Percentiles rank a stretch among this genome's conserved stretches.
Conservation (phyloP, 2,113 vertebrate species). For the Gallinago jamesoni region DNA sequence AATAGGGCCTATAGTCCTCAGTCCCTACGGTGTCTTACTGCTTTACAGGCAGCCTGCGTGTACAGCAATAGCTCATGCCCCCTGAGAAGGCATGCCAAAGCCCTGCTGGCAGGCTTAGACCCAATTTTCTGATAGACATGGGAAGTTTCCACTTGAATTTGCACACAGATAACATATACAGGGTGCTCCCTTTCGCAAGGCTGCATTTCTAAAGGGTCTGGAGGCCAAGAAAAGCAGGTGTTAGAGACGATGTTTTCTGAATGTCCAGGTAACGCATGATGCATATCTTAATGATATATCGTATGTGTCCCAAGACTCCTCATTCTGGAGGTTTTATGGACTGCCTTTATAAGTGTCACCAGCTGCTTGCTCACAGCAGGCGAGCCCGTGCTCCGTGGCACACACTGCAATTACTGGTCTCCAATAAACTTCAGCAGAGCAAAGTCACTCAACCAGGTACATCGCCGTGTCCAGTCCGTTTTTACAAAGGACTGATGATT, state of each 20-base stretch:
- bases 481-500: not conserved
- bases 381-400: not conserved
- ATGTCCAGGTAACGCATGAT: not conserved
- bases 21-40: not conserved
- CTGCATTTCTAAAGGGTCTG: not conserved
- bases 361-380: not conserved
- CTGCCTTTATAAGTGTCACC: not conserved
- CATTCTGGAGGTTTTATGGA: not conserved
- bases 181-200: not conserved
- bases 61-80: rapidly evolving
- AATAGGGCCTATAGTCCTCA: not conserved
- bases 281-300: not conserved
- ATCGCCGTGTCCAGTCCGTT: rapidly evolving
- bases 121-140: not conserved
- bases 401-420: not conserved
- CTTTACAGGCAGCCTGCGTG: not conserved
- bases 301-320: not conserved
- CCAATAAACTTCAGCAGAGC: not conserved
- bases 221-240: not conserved
- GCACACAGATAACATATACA: not conserved
- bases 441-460: not conserved
- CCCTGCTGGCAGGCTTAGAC: not conserved
- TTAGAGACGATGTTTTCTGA: not conserved
- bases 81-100: not conserved
- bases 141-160: not conserved